A percentile compares a stretch with the other conserved stretches of the same genome.
Evolutionary conservation across 1,140 invertebrate genomes (phyloP).

Genomic region (Pseudomyrmex cubaensis): DNA sequence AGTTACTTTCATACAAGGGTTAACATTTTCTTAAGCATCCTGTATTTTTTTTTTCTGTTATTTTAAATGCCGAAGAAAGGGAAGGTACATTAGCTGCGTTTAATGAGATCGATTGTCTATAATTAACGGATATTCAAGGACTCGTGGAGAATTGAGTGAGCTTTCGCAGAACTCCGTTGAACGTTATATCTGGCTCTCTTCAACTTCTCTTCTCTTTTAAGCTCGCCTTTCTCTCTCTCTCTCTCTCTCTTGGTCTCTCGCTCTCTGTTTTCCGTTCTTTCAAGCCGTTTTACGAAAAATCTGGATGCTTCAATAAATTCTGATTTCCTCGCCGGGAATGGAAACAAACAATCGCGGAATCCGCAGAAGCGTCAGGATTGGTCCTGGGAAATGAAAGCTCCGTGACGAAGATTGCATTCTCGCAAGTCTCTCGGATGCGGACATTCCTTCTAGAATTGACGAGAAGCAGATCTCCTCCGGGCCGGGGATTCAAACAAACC

Average conservation of each 20-base stretch:
- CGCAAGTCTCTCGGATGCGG: conserved; percentile 3
- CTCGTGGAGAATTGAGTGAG: not conserved
- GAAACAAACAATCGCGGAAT: conserved; percentile 50
- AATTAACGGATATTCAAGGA: conserved; percentile 37
- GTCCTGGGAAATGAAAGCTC: conserved; percentile 45
- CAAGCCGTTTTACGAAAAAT: conserved; percentile 28
- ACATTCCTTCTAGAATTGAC: conserved; percentile 39
- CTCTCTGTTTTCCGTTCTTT: not conserved
- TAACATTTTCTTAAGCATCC: no score
- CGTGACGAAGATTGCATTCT: conserved; percentile 46
- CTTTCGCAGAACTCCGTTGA: conserved; percentile 27
- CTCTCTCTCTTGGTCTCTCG: not conserved
- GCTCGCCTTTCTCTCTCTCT: not conserved
- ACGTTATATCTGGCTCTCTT: conserved; percentile 15
- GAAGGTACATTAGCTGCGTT: not conserved
- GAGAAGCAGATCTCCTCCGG: conserved; percentile 43
- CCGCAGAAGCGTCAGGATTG: conserved; percentile 41
- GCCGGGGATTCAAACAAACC: conserved; percentile 54
- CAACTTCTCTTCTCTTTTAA: conserved; percentile 34
- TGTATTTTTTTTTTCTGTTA: not conserved
- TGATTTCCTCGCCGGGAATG: conserved; percentile 17
- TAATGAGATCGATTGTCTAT: conserved; percentile 9
- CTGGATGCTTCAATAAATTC: conserved; percentile 45
- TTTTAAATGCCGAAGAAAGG: not conserved
- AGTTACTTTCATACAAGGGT: no score